Conservation (phyloP, 2,888 invertebrate species). For the Ypsolopha sequella region DNA sequence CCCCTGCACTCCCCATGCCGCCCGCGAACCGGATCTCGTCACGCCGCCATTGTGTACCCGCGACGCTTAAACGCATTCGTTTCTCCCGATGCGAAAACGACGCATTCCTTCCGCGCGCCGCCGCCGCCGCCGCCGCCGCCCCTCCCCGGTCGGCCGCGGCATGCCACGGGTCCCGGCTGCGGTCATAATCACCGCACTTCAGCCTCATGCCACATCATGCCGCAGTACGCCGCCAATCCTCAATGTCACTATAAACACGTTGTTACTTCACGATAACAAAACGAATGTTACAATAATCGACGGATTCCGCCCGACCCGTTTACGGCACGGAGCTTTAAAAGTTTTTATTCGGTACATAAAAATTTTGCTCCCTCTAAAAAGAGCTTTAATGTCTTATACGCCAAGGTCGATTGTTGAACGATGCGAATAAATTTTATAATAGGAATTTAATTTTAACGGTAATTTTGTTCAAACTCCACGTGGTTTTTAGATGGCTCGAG, state of each 20-base stretch:
- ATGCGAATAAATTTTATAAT: background rate
- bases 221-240: no score
- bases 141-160: conserved; percentile 24
- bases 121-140: conserved; percentile 37
- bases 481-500: background rate
- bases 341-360: conserved; percentile 2
- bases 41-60: conserved; percentile 71
- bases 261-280: conserved; percentile 8
- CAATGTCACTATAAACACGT: conserved; percentile 7
- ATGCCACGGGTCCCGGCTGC: conserved; percentile 14
- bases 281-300: conserved; percentile 9
- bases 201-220: background rate
- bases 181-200: background rate
- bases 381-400: background rate
- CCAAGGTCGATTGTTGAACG: background rate
- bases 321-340: conserved; percentile 1
- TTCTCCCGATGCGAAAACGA: conserved; percentile 72
- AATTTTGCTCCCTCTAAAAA: background rate
- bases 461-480: background rate
- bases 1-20: conserved; percentile 40
- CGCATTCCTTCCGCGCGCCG: conserved; percentile 69
- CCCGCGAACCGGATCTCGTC: conserved; percentile 71
- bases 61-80: conserved; percentile 72
- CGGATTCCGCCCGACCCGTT: conserved; percentile 2
- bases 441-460: background rate